A percentile compares a stretch with the other conserved stretches of the same genome.
phyloP scores from a whole-genome alignment of 2,888 invertebrate species.

The Blastobasis adustella region DNA sequence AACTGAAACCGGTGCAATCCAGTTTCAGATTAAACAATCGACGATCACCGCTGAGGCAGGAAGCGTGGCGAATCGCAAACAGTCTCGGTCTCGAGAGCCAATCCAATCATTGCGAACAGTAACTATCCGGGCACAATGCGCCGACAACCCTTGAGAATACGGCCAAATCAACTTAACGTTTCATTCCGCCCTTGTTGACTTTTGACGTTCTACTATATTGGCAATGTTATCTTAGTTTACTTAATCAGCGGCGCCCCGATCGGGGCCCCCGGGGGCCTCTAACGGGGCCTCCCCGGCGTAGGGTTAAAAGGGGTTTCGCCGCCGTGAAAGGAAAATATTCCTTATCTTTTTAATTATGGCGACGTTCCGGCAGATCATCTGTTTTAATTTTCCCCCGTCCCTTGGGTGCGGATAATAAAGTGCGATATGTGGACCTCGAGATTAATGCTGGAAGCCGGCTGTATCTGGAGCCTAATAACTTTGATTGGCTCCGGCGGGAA shows the following conservation, averaged over 20 bases:
- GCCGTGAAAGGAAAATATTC: constrained; percentile 58
- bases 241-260: constrained; percentile 65
- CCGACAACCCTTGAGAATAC: constrained; percentile 64
- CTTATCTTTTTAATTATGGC: constrained; percentile 75
- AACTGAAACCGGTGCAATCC: too few relatives aligned
- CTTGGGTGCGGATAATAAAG: constrained; percentile 41
- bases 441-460: constrained; percentile 13
- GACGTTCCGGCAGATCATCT: constrained; percentile 63
- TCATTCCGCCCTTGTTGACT: constrained; percentile 70
- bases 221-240: constrained; percentile 72
- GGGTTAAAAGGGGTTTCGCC: constrained; percentile 49
- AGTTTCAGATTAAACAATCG: too few relatives aligned
- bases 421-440: constrained; percentile 21
- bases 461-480: too few relatives aligned
- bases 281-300: constrained; percentile 48
- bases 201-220: constrained; percentile 63
- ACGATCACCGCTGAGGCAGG: neutral
- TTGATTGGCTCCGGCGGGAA: too few relatives aligned
- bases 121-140: constrained; percentile 60
- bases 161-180: constrained; percentile 67
- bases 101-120: constrained; percentile 71
- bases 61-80: constrained; percentile 25
- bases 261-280: constrained; percentile 61
- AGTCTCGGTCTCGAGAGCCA: constrained; percentile 52
- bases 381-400: constrained; percentile 65